These are phyloP conservation scores for Colius striatus DNA, from an alignment of 2,113 vertebrate genomes.

Conservation along the genomic window DNA sequence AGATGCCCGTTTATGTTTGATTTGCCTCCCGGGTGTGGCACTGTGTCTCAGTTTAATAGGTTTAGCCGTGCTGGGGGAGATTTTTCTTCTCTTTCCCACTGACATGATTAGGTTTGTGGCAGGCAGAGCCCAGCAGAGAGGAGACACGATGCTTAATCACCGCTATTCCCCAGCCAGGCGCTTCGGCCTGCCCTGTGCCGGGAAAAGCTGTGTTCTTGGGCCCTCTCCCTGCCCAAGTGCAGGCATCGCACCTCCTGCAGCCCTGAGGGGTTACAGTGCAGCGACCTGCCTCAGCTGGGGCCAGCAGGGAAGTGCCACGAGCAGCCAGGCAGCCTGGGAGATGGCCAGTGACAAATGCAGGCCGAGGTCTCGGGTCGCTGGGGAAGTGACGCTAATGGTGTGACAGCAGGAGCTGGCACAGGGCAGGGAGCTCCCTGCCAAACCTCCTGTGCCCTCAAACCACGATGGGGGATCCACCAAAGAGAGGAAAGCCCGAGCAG, in stretches of 20 bases:
- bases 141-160: slow-evolving; percentile 55
- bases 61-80: slow-evolving; percentile 28
- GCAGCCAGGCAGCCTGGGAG: background rate
- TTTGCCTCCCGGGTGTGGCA: slow-evolving; percentile 19
- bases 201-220: background rate
- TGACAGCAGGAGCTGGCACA: rapidly evolving
- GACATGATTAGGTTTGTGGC: slow-evolving; percentile 67
- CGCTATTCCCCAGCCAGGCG: slow-evolving; percentile 28
- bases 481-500: background rate
- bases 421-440: background rate
- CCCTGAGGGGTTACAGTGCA: rapidly evolving
- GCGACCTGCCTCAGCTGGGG: background rate
- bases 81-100: slow-evolving; percentile 57
- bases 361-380: rapidly evolving
- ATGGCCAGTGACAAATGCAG: background rate
- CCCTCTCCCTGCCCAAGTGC: rapidly evolving
- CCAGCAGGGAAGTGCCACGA: rapidly evolving
- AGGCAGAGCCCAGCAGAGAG: slow-evolving; percentile 62
- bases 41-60: background rate
- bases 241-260: background rate
- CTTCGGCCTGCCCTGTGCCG: slow-evolving; percentile 5
- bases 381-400: rapidly evolving
- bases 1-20: slow-evolving; percentile 20
- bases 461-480: rapidly evolving
- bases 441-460: background rate